Base-by-base conservation (phyloP, 1,140 invertebrate genomes). In the Ceratina australensis region DNA sequence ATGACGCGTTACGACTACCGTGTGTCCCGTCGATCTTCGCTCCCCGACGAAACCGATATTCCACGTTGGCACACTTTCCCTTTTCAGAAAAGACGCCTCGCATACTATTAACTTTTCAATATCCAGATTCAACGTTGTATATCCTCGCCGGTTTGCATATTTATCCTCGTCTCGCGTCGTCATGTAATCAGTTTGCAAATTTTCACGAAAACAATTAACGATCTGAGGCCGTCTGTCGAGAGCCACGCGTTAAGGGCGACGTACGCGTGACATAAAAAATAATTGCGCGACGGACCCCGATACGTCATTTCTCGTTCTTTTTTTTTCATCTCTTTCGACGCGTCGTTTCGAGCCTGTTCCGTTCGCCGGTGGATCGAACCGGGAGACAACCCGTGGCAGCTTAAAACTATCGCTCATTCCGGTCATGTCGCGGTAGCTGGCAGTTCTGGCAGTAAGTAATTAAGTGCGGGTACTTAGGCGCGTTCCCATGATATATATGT, bases 391-490 rank as follows among this genome's bases (percentile, higher is more conserved):
- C 65, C 5, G 33, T 33, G 82, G 42, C 50, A 49, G 71, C 54
- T 63, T 26, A 22, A 78, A 79, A 78, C 84, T 85, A 85, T 85
- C 80, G 83, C 66, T 82, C 85, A 84, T 57, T 73, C 47, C 47
- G 59, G 71, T 57, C 72, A 59, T 69, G 69, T 69, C 73, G 52
- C 84, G 79, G 79, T 85, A 84, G 85, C 84, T 84, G 81, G 82
- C 82, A 84, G 79, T 81, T 83, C 81, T 86, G 82, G 82, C 84
- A 84, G 85, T 83, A 83, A 87, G 86, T 84, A 86, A 87, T 87
- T 87, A 87, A 82, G 69, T 61, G 79, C 75, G 69, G 68, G 59
- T 84, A 86, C 78, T 88, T 86, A 87, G 82, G 72, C 82, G 81
- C 71, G 71, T 83, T 88, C 83, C 81, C 84, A 66, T 80, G 33